Evolutionary conservation across 2,113 vertebrate species (phyloP).

Genomic region (Poecile atricapillus): DNA sequence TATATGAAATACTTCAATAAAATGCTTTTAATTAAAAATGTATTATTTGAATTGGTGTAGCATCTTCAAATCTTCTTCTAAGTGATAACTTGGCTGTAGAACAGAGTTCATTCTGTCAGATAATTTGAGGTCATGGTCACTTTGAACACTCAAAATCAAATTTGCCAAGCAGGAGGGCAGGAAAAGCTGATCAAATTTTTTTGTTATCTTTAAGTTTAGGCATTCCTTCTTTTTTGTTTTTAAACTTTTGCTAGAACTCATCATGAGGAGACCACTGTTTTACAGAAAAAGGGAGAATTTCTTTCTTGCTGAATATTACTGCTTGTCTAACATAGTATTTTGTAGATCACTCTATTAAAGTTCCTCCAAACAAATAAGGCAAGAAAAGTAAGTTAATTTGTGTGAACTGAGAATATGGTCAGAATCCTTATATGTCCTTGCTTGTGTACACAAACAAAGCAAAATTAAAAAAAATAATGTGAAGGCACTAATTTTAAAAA

Average conservation of each 20-base stretch:
- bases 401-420: neutral
- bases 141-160: neutral
- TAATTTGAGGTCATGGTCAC: neutral
- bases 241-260: neutral
- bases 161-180: neutral
- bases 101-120: neutral
- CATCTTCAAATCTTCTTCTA: neutral
- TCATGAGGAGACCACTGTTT: fast-evolving
- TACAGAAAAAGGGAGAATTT: neutral
- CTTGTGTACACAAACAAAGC: neutral
- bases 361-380: neutral
- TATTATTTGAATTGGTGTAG: neutral
- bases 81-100: neutral
- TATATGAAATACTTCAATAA: neutral
- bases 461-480: neutral
- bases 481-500: neutral
- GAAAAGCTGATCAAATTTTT: neutral
- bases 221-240: neutral
- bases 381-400: neutral
- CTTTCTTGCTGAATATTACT: neutral
- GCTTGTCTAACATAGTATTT: neutral
- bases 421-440: neutral
- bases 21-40: neutral
- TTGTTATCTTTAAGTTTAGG: neutral
- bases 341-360: neutral